Evolutionary conservation across 2,888 invertebrate species (phyloP), one percentile per base, ranked within the genome.

Genomic region (Yponomeuta evonymella): DNA sequence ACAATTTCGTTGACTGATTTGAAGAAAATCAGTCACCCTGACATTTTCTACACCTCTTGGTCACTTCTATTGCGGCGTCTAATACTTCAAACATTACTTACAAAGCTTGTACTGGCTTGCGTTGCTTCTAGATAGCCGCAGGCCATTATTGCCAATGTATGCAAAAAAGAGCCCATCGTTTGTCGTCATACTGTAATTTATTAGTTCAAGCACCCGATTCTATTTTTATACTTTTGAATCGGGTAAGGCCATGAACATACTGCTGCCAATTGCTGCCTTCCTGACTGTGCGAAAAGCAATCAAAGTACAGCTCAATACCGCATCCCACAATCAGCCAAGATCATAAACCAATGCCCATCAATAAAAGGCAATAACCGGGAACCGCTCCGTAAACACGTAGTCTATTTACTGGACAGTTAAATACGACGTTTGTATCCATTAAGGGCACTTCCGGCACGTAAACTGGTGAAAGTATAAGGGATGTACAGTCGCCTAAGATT

Each of bases 341-440:
- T 58, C 51, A 58, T 58, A 58, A 58, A 58, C 51, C 15, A 15
- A 58, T 58, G 15, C 15, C 51, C 51, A 58, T 51, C 36, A 70
- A 71, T 70, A 69, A 72, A 84, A 63, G 23, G 36, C 43, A 15
- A 48, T 51, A 69, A 66, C 69, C 62, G 64, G 62, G 29, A 69
- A 84, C 81, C 78, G 79, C 78, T 58, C 51, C 51, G 15, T 15
- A 65, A 65, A 65, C 65, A 65, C 65, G 72, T 70, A 75, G 75
- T 75, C 75, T 85, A 79, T 85, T 88, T 83, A 83, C 81, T 77
- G 79, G 77, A 79, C 80, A 79, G 85, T 87, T 87, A 86, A 90
- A 87, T 85, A 83, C 81, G 79, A 85, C 89, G 88, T 90, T 90
- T 88, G 88, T 91, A 89, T 86, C 89, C 88, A 90, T 91, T 90